These are phyloP conservation scores for Maniola hyperantus DNA, from an alignment of 2,888 invertebrate genomes.

Conservation along the genomic window DNA sequence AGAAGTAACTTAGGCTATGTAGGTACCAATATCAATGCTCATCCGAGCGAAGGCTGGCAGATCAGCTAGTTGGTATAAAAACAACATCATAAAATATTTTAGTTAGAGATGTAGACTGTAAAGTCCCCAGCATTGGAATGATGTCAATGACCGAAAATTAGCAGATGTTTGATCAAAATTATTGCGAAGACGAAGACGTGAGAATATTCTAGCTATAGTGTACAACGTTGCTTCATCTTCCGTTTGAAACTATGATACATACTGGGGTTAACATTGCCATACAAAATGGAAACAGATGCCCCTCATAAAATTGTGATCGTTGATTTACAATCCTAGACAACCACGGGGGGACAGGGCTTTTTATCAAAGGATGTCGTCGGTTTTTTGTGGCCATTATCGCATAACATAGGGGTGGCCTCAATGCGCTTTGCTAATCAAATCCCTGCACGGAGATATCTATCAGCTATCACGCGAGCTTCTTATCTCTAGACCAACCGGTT, in stretches of 20 bases:
- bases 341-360: slow-evolving; percentile 28
- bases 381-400: slow-evolving; percentile 35
- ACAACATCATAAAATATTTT: too few species aligned
- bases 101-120: not conserved
- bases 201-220: slow-evolving; percentile 4
- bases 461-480: slow-evolving; percentile 43
- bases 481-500: slow-evolving; percentile 57
- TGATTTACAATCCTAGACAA: slow-evolving; percentile 35
- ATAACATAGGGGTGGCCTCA: slow-evolving; percentile 34
- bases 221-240: slow-evolving; percentile 13
- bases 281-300: slow-evolving; percentile 36
- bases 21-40: too few species aligned
- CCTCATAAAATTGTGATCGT: slow-evolving; percentile 36
- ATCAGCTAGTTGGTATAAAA: too few species aligned
- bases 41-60: too few species aligned
- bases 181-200: slow-evolving; percentile 19
- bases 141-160: slow-evolving; percentile 16
- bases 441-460: slow-evolving; percentile 42
- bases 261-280: slow-evolving; percentile 33
- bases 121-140: not conserved
- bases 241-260: slow-evolving; percentile 18
- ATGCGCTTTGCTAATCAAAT: slow-evolving; percentile 35
- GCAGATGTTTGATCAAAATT: slow-evolving; percentile 17
- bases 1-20: too few species aligned
- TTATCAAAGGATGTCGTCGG: slow-evolving; percentile 35